Conservation (phyloP, 2,888 invertebrate genomes). For the Caenorhabditis sp. region DNA sequence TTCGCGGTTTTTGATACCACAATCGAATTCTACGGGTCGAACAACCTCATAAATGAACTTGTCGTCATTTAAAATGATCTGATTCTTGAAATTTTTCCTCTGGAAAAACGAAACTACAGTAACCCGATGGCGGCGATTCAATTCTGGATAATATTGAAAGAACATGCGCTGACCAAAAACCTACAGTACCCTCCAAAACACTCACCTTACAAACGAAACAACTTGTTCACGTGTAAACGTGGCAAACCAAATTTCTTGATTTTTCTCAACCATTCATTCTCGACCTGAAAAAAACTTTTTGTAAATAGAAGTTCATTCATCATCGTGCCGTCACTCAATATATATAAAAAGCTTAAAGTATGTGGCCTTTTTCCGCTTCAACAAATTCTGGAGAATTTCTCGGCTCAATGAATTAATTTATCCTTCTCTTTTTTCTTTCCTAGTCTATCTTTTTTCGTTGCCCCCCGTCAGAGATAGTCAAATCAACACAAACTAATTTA, state of each 20-base stretch:
- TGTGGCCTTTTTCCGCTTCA: background rate
- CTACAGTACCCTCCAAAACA: background rate
- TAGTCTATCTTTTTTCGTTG: too few relatives aligned
- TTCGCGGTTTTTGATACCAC: too few relatives aligned
- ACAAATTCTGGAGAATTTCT: background rate
- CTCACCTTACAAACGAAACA: constrained; percentile 50
- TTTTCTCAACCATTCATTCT: constrained; percentile 37
- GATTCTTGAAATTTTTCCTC: too few relatives aligned
- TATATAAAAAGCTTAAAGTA: background rate
- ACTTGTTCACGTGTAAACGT: constrained; percentile 53
- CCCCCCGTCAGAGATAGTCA: too few relatives aligned
- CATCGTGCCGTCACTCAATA: background rate
- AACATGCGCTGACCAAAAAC: too few relatives aligned
- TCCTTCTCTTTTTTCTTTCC: background rate
- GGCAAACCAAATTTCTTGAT: constrained; percentile 18
- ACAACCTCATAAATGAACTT: too few relatives aligned
- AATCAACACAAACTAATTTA: background rate
- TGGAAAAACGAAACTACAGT: too few relatives aligned
- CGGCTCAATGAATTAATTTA: background rate
- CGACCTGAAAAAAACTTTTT: background rate
- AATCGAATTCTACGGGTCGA: too few relatives aligned
- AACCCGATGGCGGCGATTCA: too few relatives aligned
- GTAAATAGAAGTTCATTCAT: background rate
- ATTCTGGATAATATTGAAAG: too few relatives aligned
- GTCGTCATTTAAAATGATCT: too few relatives aligned